Conservation (phyloP, 2,888 invertebrate species). For the Tanaodytes sp. region DNA sequence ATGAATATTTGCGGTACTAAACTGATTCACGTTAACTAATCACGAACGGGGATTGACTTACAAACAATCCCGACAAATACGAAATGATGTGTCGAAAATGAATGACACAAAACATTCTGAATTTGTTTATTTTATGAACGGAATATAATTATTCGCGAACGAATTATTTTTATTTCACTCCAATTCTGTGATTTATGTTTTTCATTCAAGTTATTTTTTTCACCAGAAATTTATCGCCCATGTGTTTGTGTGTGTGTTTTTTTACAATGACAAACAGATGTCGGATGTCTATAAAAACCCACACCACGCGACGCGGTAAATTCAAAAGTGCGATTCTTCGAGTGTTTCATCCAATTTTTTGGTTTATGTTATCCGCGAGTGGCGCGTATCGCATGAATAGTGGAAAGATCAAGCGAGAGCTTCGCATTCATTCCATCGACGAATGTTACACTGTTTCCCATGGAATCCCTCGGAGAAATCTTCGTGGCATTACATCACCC, state of each 20-base stretch:
- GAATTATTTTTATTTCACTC: too few species aligned
- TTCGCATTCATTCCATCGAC: slow-evolving; percentile 57
- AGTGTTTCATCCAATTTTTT: slow-evolving; percentile 53
- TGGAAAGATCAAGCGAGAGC: slow-evolving; percentile 53
- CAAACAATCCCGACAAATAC: too few species aligned
- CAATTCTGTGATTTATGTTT: too few species aligned
- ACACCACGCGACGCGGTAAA: slow-evolving; percentile 28
- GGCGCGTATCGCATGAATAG: slow-evolving; percentile 46
- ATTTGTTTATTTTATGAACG: too few species aligned
- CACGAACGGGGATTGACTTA: too few species aligned
- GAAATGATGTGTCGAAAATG: too few species aligned
- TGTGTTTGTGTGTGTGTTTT: too few species aligned
- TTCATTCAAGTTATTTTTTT: too few species aligned
- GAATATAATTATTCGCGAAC: too few species aligned
- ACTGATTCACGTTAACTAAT: too few species aligned
- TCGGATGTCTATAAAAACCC: slow-evolving; percentile 11
- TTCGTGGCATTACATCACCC: slow-evolving; percentile 69
- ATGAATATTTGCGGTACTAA: slow-evolving; percentile 23
- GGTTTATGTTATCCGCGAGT: slow-evolving; percentile 56
- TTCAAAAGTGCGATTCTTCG: slow-evolving; percentile 31
- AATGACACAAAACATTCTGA: too few species aligned
- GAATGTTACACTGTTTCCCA: slow-evolving; percentile 55
- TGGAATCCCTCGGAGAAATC: slow-evolving; percentile 72
- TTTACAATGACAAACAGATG: slow-evolving; percentile 24
- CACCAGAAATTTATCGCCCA: too few species aligned